A percentile compares a stretch with the other conserved stretches of the same genome.
phyloP scores from a whole-genome alignment of 2,113 vertebrate genomes.

The Petromus typicus region DNA sequence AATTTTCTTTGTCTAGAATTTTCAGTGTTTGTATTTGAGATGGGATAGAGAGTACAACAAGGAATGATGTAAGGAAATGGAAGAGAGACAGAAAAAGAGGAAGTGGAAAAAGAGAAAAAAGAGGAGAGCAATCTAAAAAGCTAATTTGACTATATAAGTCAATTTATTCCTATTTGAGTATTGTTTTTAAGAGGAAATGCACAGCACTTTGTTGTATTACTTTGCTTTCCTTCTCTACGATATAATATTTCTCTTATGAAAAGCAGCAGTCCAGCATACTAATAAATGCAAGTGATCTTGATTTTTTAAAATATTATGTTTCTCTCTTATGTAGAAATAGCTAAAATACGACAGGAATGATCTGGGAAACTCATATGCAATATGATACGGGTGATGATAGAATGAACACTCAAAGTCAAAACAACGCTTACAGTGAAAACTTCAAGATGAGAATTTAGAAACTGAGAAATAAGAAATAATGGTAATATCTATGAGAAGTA shows the following conservation, averaged over 20 bases:
- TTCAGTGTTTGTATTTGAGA: background rate
- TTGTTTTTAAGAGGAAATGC: constrained; percentile 17
- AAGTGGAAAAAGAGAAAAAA: background rate
- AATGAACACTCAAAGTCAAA: background rate
- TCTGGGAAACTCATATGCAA: background rate
- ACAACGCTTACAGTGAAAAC: background rate
- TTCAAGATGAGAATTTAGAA: background rate
- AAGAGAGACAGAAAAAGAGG: background rate
- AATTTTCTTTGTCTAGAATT: background rate
- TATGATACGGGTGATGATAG: background rate
- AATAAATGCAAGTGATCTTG: background rate
- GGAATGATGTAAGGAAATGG: fast-evolving
- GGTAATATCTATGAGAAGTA: background rate
- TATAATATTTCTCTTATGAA: background rate
- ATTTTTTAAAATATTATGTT: background rate
- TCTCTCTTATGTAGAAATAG: background rate
- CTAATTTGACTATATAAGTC: constrained; percentile 12
- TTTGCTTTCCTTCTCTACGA: constrained; percentile 31
- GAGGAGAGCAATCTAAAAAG: background rate
- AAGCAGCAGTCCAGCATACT: background rate
- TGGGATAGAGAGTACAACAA: background rate
- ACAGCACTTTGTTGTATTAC: background rate
- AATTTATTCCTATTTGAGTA: background rate
- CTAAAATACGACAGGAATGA: background rate
- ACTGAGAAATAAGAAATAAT: background rate